Evolutionary conservation across 1,140 invertebrate species (phyloP).

Genomic region (Trichonephila inaurata): DNA sequence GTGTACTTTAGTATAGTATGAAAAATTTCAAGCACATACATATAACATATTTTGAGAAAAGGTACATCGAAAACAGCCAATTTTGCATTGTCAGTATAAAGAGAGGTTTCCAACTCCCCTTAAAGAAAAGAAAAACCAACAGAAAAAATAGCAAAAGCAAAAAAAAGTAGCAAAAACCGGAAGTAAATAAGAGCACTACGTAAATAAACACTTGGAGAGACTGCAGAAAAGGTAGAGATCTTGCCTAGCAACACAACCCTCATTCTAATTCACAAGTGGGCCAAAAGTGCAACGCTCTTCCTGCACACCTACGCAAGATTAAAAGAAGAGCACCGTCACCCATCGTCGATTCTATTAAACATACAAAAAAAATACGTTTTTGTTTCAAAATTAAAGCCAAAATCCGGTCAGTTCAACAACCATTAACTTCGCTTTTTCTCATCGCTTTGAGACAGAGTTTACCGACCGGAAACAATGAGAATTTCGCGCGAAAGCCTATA

Average conservation of each 20-base stretch:
- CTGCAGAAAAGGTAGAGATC: background rate
- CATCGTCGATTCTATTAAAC: constrained; percentile 14
- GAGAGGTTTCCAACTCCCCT: no score
- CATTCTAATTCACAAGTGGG: background rate
- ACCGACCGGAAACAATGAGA: background rate
- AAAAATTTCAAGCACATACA: no score
- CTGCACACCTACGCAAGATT: background rate
- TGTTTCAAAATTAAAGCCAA: background rate
- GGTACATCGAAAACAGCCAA: no score
- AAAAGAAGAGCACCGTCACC: constrained; percentile 7
- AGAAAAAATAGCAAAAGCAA: no score
- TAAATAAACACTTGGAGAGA: background rate
- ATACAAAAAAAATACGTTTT: background rate
- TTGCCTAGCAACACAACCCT: constrained; percentile 17
- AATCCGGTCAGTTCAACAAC: background rate
- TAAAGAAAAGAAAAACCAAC: no score
- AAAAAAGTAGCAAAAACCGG: background rate
- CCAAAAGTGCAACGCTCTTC: constrained; percentile 41
- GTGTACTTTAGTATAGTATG: no score
- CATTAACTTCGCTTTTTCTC: no score
- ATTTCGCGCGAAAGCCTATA: no score
- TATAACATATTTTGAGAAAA: no score
- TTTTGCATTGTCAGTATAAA: no score
- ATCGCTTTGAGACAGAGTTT: no score
- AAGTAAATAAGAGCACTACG: background rate